Conservation (phyloP, 2,888 invertebrate species). For the Acrobasis consociella region DNA sequence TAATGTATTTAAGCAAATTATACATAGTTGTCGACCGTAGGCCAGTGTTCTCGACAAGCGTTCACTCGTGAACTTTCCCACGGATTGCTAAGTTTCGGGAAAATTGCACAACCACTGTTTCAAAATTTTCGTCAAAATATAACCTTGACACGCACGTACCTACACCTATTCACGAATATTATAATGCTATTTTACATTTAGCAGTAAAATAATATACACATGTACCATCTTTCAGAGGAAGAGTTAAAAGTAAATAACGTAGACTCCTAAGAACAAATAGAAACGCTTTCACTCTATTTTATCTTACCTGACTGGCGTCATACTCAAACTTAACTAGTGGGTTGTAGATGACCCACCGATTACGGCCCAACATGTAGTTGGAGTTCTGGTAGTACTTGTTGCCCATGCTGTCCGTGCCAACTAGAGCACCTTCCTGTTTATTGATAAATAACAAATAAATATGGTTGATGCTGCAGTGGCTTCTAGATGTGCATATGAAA, state of each 20-base stretch:
- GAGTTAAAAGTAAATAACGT: too few species aligned
- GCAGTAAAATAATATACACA: too few species aligned
- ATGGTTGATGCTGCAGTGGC: neutral
- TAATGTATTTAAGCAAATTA: neutral
- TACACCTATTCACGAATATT: too few species aligned
- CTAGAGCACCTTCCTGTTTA: slow-evolving; percentile 85
- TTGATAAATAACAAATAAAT: slow-evolving; percentile 6
- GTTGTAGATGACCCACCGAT: slow-evolving; percentile 96
- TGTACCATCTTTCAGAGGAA: too few species aligned
- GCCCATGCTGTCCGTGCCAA: slow-evolving; percentile 94
- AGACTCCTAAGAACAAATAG: too few species aligned
- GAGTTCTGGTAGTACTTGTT: slow-evolving; percentile 96
- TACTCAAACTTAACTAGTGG: slow-evolving; percentile 87
- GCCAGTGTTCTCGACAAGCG: neutral
- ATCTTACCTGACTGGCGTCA: slow-evolving; percentile 71
- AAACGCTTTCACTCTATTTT: neutral
- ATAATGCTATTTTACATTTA: too few species aligned
- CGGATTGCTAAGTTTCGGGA: neutral
- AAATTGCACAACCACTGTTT: neutral
- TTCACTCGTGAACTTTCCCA: slow-evolving; percentile 14
- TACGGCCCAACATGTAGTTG: slow-evolving; percentile 92
- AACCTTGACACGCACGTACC: neutral
- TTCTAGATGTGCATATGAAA: too few species aligned
- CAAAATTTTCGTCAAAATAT: neutral
- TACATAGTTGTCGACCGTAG: neutral